phyloP scores from a whole-genome alignment of 2,888 invertebrate genomes.

The Agonopterix heracliana region DNA sequence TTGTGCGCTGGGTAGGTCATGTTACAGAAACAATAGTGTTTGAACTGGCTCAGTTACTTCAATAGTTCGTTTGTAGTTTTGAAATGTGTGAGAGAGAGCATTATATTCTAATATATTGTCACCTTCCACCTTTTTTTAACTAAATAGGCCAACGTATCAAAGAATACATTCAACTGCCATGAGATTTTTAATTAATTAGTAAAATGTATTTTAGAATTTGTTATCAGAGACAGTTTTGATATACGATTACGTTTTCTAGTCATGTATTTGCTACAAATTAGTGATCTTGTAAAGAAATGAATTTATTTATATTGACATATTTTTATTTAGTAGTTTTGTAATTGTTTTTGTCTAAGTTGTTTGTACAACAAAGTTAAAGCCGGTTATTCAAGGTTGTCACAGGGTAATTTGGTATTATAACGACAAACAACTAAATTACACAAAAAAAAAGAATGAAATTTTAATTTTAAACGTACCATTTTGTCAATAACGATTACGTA shows the following conservation, averaged over 20 bases:
- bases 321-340: conserved; percentile 1
- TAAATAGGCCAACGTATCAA: no score
- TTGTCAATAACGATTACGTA: conserved; percentile 3
- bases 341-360: not conserved
- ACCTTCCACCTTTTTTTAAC: no score
- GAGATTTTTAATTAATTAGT: no score
- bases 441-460: conserved; percentile 31
- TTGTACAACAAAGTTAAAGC: conserved; percentile 17
- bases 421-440: conserved; percentile 29
- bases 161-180: no score
- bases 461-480: conserved; percentile 14
- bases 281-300: conserved; percentile 28
- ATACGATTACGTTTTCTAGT: conserved; percentile 51
- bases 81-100: no score
- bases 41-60: no score
- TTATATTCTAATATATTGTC: no score
- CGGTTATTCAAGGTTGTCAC: conserved; percentile 53
- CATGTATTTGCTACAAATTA: conserved; percentile 50
- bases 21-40: no score
- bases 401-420: conserved; percentile 37
- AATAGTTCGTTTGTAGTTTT: no score
- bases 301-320: conserved; percentile 10
- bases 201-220: no score
- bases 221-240: conserved; percentile 1
- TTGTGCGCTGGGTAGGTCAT: no score